These are phyloP conservation scores for Zalophus californianus DNA, from an alignment of 2,797 vertebrate species.

Conservation along the genomic window DNA sequence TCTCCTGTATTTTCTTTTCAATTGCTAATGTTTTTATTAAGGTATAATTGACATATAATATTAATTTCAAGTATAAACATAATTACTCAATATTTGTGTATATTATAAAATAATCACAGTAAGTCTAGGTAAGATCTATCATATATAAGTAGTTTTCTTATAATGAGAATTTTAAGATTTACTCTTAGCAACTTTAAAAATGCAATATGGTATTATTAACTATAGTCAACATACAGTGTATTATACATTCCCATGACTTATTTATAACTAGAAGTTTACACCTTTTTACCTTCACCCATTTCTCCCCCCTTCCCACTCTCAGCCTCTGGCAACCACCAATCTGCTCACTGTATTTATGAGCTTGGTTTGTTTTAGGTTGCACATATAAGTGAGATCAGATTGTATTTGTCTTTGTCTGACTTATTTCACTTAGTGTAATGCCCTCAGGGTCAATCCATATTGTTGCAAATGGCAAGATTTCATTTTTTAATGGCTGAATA, in stretches of 20 bases:
- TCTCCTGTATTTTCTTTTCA: neutral
- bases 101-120: neutral
- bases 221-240: neutral
- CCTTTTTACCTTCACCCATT: neutral
- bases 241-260: neutral
- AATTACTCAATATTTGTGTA: neutral
- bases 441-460: neutral
- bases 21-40: neutral
- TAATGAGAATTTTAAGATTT: conserved; percentile 10
- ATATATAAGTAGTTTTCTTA: neutral
- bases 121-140: neutral
- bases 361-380: neutral
- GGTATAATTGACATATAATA: neutral
- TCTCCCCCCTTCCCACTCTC: neutral
- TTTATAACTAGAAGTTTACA: neutral
- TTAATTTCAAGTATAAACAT: neutral
- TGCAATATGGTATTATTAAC: neutral
- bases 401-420: neutral
- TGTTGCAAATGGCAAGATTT: neutral
- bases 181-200: neutral
- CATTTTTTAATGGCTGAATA: neutral
- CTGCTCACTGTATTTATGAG: neutral
- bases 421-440: neutral
- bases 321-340: neutral
- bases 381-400: neutral